phyloP scores from a whole-genome alignment of 2,113 vertebrate genomes.

The Coregonus clupeaformis region DNA sequence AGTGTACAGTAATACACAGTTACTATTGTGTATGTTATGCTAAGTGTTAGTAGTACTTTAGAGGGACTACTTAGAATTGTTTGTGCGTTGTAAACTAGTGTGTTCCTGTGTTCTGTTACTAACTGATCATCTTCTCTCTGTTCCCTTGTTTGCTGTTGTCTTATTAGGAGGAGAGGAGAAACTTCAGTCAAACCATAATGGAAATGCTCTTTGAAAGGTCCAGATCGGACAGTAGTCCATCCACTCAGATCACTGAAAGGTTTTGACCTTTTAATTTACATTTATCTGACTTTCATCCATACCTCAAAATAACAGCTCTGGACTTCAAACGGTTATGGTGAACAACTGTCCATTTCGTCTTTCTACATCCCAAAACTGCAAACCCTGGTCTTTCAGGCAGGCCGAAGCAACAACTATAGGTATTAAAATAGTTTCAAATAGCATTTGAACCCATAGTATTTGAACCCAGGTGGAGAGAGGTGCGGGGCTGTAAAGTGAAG shows the following conservation, averaged over 20 bases:
- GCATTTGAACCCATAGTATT: too few species aligned
- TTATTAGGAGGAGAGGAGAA: conserved; percentile 6
- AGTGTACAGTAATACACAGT: too few species aligned
- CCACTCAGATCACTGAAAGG: conserved; percentile 67
- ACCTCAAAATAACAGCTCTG: conserved; percentile 36
- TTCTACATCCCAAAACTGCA: too few species aligned
- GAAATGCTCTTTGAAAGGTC: conserved; percentile 48
- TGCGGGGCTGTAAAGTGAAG: conserved; percentile 41
- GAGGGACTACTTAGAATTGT: too few species aligned
- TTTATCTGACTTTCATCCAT: conserved; percentile 67
- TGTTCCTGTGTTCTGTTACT: too few species aligned
- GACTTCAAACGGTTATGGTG: conserved; percentile 24
- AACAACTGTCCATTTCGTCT: neutral
- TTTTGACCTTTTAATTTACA: conserved; percentile 67
- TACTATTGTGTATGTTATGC: too few species aligned
- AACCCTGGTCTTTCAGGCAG: too few species aligned
- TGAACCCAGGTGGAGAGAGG: neutral
- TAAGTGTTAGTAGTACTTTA: too few species aligned
- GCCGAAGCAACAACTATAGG: too few species aligned
- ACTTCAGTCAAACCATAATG: conserved; percentile 40
- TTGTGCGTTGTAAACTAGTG: too few species aligned
- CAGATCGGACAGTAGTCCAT: conserved; percentile 52
- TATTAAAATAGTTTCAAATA: too few species aligned
- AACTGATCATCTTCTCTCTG: too few species aligned
- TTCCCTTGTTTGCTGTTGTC: conserved; percentile 11